A percentile compares a stretch with the other conserved stretches of the same genome.
phyloP scores from a whole-genome alignment of 2,113 vertebrate species.

The Herpetotheres cachinnans region DNA sequence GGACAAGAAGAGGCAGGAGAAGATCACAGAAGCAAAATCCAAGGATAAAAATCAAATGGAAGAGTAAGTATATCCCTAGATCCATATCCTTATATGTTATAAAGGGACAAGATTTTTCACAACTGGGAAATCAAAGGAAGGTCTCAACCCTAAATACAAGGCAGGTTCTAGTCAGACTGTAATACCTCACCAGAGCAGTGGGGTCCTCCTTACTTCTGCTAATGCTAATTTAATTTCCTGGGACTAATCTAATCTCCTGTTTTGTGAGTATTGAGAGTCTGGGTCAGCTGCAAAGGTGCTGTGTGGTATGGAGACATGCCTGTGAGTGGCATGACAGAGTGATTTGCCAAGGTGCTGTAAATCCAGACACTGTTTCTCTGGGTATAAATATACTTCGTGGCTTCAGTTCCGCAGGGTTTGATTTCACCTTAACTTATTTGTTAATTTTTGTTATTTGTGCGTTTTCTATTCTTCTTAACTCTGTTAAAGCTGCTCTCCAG shows the following conservation, averaged over 20 bases:
- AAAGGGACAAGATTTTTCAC: neutral
- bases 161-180: neutral
- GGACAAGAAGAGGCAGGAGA: slow-evolving; percentile 97
- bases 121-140: neutral
- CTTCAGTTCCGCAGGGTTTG: neutral
- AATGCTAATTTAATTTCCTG: neutral
- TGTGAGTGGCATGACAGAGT: neutral
- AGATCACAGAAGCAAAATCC: slow-evolving; percentile 92
- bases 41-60: slow-evolving; percentile 95
- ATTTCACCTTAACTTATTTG: neutral
- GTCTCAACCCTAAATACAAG: neutral
- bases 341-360: neutral
- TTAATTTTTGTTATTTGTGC: neutral
- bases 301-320: neutral
- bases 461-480: neutral
- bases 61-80: slow-evolving; percentile 80
- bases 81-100: neutral
- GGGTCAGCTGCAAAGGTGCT: neutral
- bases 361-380: neutral
- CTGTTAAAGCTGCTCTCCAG: neutral
- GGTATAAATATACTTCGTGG: neutral
- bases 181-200: neutral
- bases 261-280: neutral
- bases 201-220: neutral
- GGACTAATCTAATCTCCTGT: neutral